These are phyloP conservation scores for Aphrocallistes beatrix DNA, from an alignment of 37 sponge, comb jelly and placozoan species.

Conservation along the genomic window DNA sequence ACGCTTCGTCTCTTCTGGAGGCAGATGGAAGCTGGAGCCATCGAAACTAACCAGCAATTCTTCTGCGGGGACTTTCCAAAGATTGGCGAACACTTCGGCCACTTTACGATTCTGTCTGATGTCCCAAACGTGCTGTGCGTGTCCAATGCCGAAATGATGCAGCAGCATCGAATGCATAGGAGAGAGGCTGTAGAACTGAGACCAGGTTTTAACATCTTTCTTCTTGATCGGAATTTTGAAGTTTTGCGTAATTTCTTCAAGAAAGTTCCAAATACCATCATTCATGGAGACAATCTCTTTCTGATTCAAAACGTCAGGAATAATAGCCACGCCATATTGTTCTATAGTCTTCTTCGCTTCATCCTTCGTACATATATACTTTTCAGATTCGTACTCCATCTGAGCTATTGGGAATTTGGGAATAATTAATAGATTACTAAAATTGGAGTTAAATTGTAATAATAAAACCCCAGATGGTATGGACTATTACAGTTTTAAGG, in stretches of 20 bases:
- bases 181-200: not conserved
- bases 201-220: not conserved
- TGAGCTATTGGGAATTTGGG: too few relatives aligned
- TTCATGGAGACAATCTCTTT: not conserved
- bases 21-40: not conserved
- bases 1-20: not conserved
- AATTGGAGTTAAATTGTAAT: not conserved
- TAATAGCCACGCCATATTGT: not conserved
- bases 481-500: too few relatives aligned
- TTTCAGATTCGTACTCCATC: not conserved
- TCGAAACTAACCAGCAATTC: not conserved
- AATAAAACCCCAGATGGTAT: not conserved
- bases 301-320: not conserved
- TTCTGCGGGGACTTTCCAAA: not conserved
- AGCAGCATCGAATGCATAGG: not conserved
- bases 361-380: not conserved
- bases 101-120: not conserved
- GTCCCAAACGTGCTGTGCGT: not conserved
- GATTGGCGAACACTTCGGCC: not conserved
- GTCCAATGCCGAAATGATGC: not conserved
- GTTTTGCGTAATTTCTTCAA: not conserved
- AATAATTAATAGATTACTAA: not conserved
- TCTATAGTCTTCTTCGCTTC: not conserved
- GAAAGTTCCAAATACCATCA: not conserved
- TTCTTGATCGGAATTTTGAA: not conserved